Conservation (phyloP, 2,888 invertebrate species). For the Brassicogethes aeneus region DNA sequence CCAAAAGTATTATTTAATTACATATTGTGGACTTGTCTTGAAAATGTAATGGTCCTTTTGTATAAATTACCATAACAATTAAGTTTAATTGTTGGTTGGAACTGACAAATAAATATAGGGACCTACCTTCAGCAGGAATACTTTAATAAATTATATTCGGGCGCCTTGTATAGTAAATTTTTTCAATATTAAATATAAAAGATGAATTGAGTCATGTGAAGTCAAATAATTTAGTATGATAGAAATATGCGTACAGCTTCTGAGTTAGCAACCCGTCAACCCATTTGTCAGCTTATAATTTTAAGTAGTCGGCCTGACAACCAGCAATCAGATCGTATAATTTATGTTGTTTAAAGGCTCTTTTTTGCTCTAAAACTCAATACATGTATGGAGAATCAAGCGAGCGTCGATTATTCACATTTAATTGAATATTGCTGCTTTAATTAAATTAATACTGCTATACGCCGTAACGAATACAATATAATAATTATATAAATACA, state of each 20-base stretch:
- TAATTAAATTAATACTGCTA: slow-evolving; percentile 36
- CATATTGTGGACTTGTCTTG: slow-evolving; percentile 17
- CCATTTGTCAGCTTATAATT: neutral
- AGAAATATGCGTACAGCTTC: no score
- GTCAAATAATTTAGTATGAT: no score
- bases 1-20: slow-evolving; percentile 41
- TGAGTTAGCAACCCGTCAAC: no score
- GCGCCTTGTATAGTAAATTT: no score
- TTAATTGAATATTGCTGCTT: slow-evolving; percentile 29
- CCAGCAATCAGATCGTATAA: slow-evolving; percentile 14
- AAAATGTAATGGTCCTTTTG: neutral
- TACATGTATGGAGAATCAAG: slow-evolving; percentile 8
- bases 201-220: no score
- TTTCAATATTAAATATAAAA: no score
- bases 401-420: slow-evolving; percentile 20
- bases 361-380: slow-evolving; percentile 20
- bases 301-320: neutral
- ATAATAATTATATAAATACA: slow-evolving; percentile 40
- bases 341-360: slow-evolving; percentile 21
- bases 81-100: neutral
- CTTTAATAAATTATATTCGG: no score
- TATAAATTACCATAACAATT: neutral
- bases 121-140: no score
- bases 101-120: no score
- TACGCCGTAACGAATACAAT: slow-evolving; percentile 31